A percentile compares a stretch with the other conserved stretches of the same genome.
These are phyloP conservation scores for Tetrax tetrax DNA, from an alignment of 2,113 vertebrate species.

Conservation along the genomic window DNA sequence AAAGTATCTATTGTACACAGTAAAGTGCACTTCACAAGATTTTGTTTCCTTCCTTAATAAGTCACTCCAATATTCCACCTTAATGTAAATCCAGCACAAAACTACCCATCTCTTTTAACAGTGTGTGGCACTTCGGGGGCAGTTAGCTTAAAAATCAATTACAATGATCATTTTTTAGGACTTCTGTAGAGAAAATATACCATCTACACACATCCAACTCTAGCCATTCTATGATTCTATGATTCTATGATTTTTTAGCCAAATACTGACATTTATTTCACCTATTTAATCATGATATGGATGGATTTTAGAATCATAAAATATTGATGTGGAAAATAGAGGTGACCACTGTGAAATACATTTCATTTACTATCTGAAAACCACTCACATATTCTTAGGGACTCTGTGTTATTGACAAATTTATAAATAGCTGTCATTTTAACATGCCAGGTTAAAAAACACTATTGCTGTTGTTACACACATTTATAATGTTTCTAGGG, in stretches of 20 bases:
- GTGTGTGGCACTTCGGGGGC: neutral
- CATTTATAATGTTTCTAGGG: neutral
- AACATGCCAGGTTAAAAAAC: neutral
- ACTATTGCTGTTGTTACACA: neutral
- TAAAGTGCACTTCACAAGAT: neutral
- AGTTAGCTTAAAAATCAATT: slow-evolving; percentile 6
- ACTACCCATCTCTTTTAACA: neutral
- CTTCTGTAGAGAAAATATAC: neutral
- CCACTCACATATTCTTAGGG: neutral
- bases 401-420: neutral
- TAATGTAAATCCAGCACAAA: slow-evolving; percentile 3
- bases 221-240: too few relatives aligned
- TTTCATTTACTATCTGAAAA: neutral
- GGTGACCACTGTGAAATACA: neutral
- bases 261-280: neutral
- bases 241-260: too few relatives aligned
- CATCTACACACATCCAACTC: neutral
- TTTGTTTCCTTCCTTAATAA: neutral
- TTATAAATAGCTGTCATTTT: slow-evolving; percentile 27
- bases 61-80: neutral
- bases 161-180: neutral
- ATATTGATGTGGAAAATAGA: slow-evolving; percentile 28
- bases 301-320: slow-evolving; percentile 17
- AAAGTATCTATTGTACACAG: neutral
- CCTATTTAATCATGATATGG: neutral